A percentile compares a stretch with the other conserved stretches of the same genome.
Evolutionary conservation across 2,888 invertebrate genomes (phyloP).

Genomic region (Drosophila trichaetosa): DNA sequence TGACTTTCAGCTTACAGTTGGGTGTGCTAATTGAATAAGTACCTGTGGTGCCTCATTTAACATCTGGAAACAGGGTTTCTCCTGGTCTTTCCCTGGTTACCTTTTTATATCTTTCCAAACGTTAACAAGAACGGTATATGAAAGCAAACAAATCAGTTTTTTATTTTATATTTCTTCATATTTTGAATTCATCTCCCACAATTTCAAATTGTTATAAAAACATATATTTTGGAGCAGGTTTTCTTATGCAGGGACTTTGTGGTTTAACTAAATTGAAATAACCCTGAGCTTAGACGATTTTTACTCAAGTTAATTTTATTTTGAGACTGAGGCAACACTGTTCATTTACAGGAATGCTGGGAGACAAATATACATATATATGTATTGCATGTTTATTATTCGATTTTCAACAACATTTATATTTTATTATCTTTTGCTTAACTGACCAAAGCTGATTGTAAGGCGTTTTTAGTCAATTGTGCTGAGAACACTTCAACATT

Average conservation of each 20-base stretch:
- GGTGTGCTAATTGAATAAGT: background rate
- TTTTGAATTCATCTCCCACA: background rate
- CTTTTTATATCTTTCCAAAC: background rate
- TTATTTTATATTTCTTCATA: background rate
- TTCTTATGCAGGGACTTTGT: too few species aligned
- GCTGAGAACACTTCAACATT: constrained; percentile 31
- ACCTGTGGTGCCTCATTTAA: background rate
- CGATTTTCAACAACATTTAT: background rate
- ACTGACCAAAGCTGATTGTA: background rate
- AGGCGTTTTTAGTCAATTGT: background rate
- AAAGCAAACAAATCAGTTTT: background rate
- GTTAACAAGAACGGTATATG: background rate
- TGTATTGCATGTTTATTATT: background rate
- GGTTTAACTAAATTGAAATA: background rate
- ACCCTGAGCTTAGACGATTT: background rate
- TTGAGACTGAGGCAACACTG: background rate
- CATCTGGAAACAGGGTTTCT: background rate
- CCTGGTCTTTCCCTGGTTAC: background rate
- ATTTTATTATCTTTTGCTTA: background rate
- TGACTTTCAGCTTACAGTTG: background rate
- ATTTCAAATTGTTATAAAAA: background rate
- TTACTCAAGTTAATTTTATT: background rate
- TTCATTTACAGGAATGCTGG: background rate
- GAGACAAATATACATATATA: background rate
- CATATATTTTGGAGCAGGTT: background rate